These are phyloP conservation scores for Parnassius orleans DNA, from an alignment of 2,888 invertebrate species.

Conservation along the genomic window DNA sequence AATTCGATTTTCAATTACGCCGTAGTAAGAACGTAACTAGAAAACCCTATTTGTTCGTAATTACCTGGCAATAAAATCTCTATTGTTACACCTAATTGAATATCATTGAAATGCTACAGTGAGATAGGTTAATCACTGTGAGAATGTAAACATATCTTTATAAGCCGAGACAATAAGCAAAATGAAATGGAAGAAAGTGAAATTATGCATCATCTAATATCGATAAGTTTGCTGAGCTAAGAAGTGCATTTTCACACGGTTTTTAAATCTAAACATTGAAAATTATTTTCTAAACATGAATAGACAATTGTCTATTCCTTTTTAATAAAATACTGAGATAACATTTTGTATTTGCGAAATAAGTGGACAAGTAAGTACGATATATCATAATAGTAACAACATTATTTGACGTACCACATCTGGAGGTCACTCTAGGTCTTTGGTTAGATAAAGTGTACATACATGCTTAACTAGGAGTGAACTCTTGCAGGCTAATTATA, in stretches of 20 bases:
- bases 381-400: no score
- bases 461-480: no score
- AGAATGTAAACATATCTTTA: slow-evolving; percentile 15
- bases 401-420: no score
- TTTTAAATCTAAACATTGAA: slow-evolving; percentile 4
- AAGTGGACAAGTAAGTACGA: no score
- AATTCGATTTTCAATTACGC: neutral
- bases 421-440: no score
- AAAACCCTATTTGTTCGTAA: slow-evolving; percentile 11
- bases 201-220: slow-evolving; percentile 9
- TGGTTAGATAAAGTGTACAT: no score
- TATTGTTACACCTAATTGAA: slow-evolving; percentile 25
- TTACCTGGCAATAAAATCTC: slow-evolving; percentile 16
- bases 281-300: neutral
- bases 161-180: slow-evolving; percentile 15
- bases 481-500: no score
- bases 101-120: slow-evolving; percentile 21
- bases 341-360: no score
- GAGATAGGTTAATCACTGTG: slow-evolving; percentile 25
- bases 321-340: no score
- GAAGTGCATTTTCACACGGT: slow-evolving; percentile 17
- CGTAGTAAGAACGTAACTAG: neutral
- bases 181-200: slow-evolving; percentile 24
- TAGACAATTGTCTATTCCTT: no score
- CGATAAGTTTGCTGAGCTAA: neutral